A percentile compares a stretch with the other conserved stretches of the same genome.
Conservation (phyloP, 2,113 vertebrate genomes). For the Micromys minutus region DNA sequence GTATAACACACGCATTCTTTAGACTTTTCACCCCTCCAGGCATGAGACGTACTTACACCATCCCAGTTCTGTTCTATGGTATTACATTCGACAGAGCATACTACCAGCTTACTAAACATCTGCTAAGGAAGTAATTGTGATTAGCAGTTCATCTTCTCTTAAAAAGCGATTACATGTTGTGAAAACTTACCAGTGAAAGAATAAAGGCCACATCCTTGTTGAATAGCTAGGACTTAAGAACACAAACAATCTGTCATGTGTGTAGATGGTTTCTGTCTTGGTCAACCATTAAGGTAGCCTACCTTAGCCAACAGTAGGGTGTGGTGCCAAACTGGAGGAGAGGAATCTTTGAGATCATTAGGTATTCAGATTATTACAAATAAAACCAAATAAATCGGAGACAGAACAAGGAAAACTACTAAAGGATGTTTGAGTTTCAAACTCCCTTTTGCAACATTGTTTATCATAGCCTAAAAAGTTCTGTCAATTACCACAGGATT, state of each 20-base stretch:
- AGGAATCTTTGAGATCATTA: neutral
- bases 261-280: neutral
- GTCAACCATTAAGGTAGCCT: neutral
- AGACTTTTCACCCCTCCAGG: neutral
- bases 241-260: neutral
- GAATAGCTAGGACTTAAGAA: neutral
- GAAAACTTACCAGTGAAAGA: neutral
- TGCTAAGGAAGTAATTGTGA: conserved; percentile 17
- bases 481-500: neutral
- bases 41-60: neutral
- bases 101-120: neutral
- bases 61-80: neutral
- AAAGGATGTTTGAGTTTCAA: neutral
- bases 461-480: conserved; percentile 16
- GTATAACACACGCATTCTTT: neutral
- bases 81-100: neutral
- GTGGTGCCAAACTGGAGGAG: neutral
- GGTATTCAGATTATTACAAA: neutral
- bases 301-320: neutral
- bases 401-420: neutral
- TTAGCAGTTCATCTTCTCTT: conserved; percentile 18
- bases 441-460: neutral
- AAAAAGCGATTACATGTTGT: neutral
- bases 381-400: neutral
- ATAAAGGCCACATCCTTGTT: conserved; percentile 14